Base-by-base conservation (phyloP, 1,140 invertebrate species). In the Hylaeus volcanicus region DNA sequence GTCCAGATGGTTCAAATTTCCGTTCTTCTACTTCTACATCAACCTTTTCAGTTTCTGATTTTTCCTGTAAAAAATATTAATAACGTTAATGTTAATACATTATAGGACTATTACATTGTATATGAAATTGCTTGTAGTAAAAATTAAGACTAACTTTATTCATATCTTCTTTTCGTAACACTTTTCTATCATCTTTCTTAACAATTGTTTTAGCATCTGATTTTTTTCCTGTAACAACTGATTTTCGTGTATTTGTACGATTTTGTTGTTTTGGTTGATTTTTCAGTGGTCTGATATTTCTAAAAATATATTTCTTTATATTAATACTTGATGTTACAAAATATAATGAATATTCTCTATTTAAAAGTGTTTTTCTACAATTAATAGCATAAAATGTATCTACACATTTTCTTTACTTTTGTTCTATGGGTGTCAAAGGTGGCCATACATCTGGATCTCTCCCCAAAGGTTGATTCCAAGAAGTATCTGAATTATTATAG, bases 371-470 rank as follows among this genome's bases (percentile, higher is more conserved):
- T 11, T 41, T 39, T 37, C 15, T 11, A 37, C 3, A 56, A 37
- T 43, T 55, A 66, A 45, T 37, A 45, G 45, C 6, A 15, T 15
- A 26, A 48, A 64, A 81, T 55, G 9, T 71, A 53, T 81, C 26
- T 63, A 37, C 1, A 37, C 53, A 3, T 51, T 11, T 68, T 8
- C 1, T 39, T 70, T 88, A 91, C 88, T 93, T 94, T 86, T 97
- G 96, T 91, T 98, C 97, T 5, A 96, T 95, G 80, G 96, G 96
- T 73, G 97, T 96, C 60, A 98, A 97, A 39, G 97, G 95, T n/a
- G 97, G 97, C 98, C 98, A 98, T 1, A 97, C 96, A 93, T 97
- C 97, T 41, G 97, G 97, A 94, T 98, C 97, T 89, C 96, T 94
- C 74, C 95, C 94, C 43, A 95, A 95, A 39, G 96, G 95, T 43